Evolutionary conservation across 2,113 vertebrate species (phyloP).

Genomic region (Enhydra lutris): DNA sequence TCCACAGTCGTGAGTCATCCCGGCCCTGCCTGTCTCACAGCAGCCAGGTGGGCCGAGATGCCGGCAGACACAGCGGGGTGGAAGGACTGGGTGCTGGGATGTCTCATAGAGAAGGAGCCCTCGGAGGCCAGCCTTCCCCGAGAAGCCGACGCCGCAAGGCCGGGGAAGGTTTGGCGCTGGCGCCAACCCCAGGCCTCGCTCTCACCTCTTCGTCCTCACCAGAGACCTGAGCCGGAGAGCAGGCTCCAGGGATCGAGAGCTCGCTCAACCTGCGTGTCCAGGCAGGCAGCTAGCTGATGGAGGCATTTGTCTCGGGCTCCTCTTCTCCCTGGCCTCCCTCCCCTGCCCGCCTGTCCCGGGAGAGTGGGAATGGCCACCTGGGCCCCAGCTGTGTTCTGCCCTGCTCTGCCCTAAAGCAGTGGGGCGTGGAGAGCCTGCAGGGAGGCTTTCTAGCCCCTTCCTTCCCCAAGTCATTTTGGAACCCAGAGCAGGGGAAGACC

Average conservation of each 20-base stretch:
- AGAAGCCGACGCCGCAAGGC: background rate
- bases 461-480: background rate
- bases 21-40: background rate
- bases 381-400: accelerated
- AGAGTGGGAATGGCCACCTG: background rate
- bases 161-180: background rate
- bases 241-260: background rate
- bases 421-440: background rate
- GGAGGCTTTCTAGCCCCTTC: background rate
- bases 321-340: background rate
- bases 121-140: background rate
- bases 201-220: background rate
- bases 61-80: background rate
- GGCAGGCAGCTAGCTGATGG: background rate
- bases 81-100: background rate
- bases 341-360: background rate
- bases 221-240: background rate
- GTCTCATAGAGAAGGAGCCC: background rate
- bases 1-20: background rate
- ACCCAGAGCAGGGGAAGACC: background rate
- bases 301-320: background rate
- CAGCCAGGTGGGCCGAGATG: background rate
- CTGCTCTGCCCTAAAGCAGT: background rate
- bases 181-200: background rate
- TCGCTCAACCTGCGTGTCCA: accelerated